phyloP scores from a whole-genome alignment of 1,140 invertebrate species.

The Apis florea region DNA sequence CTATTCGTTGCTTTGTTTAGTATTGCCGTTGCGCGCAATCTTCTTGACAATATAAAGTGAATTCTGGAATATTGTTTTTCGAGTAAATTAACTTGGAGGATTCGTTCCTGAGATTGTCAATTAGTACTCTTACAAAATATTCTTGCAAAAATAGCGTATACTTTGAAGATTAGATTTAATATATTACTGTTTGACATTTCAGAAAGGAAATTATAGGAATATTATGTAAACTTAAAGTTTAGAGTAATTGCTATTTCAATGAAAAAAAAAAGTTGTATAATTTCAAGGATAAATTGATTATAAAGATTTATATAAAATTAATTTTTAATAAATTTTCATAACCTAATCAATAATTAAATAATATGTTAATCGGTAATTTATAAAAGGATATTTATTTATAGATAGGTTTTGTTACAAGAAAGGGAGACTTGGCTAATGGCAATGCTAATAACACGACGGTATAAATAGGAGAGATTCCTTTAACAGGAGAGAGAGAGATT shows the following conservation, averaged over 20 bases:
- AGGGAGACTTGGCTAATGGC: not conserved
- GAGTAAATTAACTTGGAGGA: not conserved
- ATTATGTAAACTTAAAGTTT: not conserved
- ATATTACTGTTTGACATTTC: not conserved
- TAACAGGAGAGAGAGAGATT: not conserved
- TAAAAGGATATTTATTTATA: no score
- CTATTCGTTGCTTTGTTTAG: conserved; percentile 12
- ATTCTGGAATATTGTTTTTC: not conserved
- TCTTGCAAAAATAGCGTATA: not conserved
- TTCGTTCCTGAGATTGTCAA: not conserved
- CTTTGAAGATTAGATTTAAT: not conserved
- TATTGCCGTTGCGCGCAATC: not conserved
- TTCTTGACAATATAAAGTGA: not conserved
- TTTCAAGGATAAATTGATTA: not conserved
- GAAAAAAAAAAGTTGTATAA: not conserved
- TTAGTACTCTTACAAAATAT: no score
- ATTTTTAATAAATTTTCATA: not conserved
- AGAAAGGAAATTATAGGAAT: not conserved
- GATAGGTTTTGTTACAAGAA: not conserved
- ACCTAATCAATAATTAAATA: not conserved
- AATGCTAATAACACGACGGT: not conserved
- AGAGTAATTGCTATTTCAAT: not conserved
- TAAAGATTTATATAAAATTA: not conserved
- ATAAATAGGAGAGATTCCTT: not conserved
- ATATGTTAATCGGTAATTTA: not conserved